Conservation (phyloP, 2,797 vertebrate genomes). For the Hylomyscus alleni region DNA sequence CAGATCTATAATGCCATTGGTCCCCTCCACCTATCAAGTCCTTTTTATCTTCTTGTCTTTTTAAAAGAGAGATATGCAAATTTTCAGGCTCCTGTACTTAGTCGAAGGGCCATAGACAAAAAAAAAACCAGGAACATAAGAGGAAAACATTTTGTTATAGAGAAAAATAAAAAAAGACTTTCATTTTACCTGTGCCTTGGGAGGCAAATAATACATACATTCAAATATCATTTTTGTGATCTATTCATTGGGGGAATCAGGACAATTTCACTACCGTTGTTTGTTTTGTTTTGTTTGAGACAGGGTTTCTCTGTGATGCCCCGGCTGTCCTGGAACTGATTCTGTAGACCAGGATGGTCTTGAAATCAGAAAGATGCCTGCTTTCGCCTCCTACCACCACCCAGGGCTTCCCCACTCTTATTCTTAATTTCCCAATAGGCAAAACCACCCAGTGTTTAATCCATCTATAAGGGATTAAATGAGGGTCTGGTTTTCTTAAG, state of each 20-base stretch:
- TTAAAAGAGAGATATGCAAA: neutral
- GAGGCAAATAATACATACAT: neutral
- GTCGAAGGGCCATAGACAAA: neutral
- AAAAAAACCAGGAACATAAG: neutral
- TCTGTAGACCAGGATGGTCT: neutral
- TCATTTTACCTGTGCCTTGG: conserved; percentile 51
- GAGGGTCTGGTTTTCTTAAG: neutral
- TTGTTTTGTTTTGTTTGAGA: neutral
- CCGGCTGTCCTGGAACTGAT: neutral
- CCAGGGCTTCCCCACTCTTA: neutral
- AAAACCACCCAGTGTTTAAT: neutral
- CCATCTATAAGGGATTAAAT: neutral
- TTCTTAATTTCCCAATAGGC: neutral
- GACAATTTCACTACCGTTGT: neutral
- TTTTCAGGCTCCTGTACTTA: conserved; percentile 13
- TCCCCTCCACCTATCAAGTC: neutral
- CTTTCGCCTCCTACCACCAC: neutral
- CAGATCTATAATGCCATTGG: neutral
- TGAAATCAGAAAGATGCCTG: neutral
- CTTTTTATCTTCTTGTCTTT: neutral
- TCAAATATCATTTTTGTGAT: conserved; percentile 37
- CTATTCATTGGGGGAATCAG: neutral
- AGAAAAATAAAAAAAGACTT: conserved; percentile 51
- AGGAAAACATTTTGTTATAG: neutral
- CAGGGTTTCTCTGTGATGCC: neutral